These are phyloP conservation scores for Lithobates pipiens DNA, from an alignment of 2,797 vertebrate species.

Conservation along the genomic window DNA sequence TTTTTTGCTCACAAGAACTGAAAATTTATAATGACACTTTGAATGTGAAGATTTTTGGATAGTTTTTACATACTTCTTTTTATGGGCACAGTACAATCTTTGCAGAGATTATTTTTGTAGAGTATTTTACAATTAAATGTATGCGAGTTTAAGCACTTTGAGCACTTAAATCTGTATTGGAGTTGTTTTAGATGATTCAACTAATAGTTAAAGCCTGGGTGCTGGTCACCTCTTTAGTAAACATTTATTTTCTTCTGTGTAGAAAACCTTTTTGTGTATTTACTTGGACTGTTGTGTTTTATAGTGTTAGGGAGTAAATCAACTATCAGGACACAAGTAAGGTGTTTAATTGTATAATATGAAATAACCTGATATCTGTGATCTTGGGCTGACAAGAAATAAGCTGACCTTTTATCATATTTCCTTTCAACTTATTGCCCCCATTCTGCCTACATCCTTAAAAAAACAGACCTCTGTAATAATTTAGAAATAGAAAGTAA, in stretches of 20 bases:
- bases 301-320: not conserved
- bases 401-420: conserved; percentile 22
- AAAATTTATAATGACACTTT: no score
- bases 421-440: conserved; percentile 6
- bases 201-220: no score
- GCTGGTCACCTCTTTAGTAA: no score
- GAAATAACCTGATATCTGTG: not conserved
- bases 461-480: conserved; percentile 41
- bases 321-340: not conserved
- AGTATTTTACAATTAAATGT: no score
- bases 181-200: no score
- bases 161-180: no score
- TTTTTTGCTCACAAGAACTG: no score
- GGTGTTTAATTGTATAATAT: not conserved
- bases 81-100: no score
- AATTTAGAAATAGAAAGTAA: conserved; percentile 49
- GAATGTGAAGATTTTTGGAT: no score
- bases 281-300: not conserved
- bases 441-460: conserved; percentile 40
- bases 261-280: not conserved
- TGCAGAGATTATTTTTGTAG: no score
- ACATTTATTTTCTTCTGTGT: not conserved
- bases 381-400: conserved; percentile 2
- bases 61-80: no score
- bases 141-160: no score